Conservation (phyloP, 2,888 invertebrate species). For the Nephrocerus scutellatus region DNA sequence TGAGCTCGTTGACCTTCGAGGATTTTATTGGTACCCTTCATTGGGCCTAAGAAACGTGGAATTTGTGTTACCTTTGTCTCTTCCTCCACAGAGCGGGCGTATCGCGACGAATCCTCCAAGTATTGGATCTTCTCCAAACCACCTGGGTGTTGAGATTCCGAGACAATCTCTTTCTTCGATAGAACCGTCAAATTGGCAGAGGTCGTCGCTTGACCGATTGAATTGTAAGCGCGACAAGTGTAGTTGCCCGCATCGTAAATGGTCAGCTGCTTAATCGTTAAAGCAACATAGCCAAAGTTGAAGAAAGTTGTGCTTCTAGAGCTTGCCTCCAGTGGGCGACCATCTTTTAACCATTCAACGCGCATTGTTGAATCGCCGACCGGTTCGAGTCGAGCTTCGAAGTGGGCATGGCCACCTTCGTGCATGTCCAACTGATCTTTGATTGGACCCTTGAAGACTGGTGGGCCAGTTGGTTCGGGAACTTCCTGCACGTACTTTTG, state of each 20-base stretch:
- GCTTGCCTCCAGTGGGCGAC: slow-evolving; percentile 82
- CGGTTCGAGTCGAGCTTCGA: slow-evolving; percentile 91
- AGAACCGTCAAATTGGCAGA: slow-evolving; percentile 75
- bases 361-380: slow-evolving; percentile 81
- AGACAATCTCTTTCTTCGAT: slow-evolving; percentile 76
- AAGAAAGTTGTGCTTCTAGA: slow-evolving; percentile 89
- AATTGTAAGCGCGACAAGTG: slow-evolving; percentile 81
- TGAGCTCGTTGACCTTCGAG: slow-evolving; percentile 91
- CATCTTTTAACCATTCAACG: slow-evolving; percentile 92
- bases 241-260: slow-evolving; percentile 85
- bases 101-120: slow-evolving; percentile 75
- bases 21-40: slow-evolving; percentile 89
- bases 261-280: slow-evolving; percentile 87
- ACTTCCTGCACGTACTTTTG: slow-evolving; percentile 72
- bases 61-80: slow-evolving; percentile 69
- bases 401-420: slow-evolving; percentile 92
- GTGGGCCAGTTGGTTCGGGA: slow-evolving; percentile 71
- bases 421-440: slow-evolving; percentile 78
- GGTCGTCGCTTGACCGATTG: slow-evolving; percentile 77
- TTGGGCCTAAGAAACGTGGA: slow-evolving; percentile 79
- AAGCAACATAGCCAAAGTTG: slow-evolving; percentile 90
- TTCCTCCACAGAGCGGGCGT: slow-evolving; percentile 62
- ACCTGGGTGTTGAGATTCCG: slow-evolving; percentile 86
- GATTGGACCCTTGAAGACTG: slow-evolving; percentile 83
- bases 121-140: slow-evolving; percentile 87